phyloP scores from a whole-genome alignment of 2,113 vertebrate genomes.

The Harpagus bidentatus region DNA sequence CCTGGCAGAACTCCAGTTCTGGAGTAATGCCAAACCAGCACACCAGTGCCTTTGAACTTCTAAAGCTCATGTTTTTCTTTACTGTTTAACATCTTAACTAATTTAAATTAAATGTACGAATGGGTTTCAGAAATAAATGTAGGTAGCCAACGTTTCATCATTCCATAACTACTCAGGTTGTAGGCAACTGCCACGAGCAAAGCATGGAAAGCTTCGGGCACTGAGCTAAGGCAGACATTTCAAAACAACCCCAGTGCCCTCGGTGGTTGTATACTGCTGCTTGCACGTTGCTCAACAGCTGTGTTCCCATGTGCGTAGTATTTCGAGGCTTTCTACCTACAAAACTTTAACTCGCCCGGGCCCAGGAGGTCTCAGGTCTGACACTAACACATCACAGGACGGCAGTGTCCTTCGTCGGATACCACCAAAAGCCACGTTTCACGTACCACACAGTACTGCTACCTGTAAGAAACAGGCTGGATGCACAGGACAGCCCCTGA shows the following conservation, averaged over 20 bases:
- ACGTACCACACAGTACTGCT: fast-evolving
- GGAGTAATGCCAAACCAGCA: neutral
- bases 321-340: neutral
- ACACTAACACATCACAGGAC: fast-evolving
- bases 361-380: too few species aligned
- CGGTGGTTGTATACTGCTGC: fast-evolving
- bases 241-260: fast-evolving
- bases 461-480: neutral
- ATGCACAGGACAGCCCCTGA: too few species aligned
- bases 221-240: fast-evolving
- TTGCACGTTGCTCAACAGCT: neutral
- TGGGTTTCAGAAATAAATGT: neutral
- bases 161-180: neutral
- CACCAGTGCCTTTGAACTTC: neutral
- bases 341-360: too few species aligned
- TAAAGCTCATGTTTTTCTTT: neutral
- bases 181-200: neutral
- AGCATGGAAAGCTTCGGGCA: neutral
- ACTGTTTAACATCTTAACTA: neutral
- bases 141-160: neutral
- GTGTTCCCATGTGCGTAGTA: fast-evolving
- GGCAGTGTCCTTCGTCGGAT: fast-evolving
- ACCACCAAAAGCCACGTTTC: fast-evolving
- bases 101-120: neutral
- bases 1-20: neutral